These are phyloP conservation scores for Gavialis gangeticus DNA, from an alignment of 2,113 vertebrate species.

Conservation along the genomic window DNA sequence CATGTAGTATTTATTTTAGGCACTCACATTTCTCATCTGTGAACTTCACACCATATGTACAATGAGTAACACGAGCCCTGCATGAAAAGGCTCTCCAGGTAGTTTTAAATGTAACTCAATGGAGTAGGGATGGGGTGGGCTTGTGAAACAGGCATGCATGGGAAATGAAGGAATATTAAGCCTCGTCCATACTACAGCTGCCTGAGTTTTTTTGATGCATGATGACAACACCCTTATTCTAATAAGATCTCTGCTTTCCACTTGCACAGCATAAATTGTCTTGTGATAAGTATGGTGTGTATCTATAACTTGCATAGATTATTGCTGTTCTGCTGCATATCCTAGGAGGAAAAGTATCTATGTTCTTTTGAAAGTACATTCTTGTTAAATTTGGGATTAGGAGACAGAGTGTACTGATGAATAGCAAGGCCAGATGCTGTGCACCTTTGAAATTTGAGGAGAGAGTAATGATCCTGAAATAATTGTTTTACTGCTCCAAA, in stretches of 20 bases:
- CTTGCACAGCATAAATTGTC: not conserved
- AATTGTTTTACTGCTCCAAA: constrained; percentile 28
- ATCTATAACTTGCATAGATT: constrained; percentile 43
- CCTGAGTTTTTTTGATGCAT: constrained; percentile 14
- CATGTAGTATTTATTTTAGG: constrained; percentile 79
- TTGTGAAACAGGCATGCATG: constrained; percentile 53
- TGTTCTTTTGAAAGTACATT: not conserved
- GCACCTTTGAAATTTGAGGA: constrained; percentile 46
- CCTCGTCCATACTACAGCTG: constrained; percentile 47
- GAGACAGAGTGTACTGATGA: not conserved
- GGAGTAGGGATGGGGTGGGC: not conserved
- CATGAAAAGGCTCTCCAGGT: constrained; percentile 66
- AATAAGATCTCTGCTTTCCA: constrained; percentile 22
- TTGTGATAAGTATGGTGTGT: not conserved
- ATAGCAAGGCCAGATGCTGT: constrained; percentile 4
- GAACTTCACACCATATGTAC: constrained; percentile 83
- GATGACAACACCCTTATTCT: constrained; percentile 45
- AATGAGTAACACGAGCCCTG: constrained; percentile 61
- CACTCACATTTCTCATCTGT: constrained; percentile 80
- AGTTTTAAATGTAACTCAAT: constrained; percentile 59
- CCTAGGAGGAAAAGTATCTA: constrained; percentile 1
- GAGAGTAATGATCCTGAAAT: constrained; percentile 35
- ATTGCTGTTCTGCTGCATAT: not conserved
- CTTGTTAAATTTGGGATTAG: not conserved
- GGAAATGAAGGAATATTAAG: constrained; percentile 60